These are phyloP conservation scores for Avahi laniger DNA, from an alignment of 2,797 vertebrate species.

Conservation along the genomic window DNA sequence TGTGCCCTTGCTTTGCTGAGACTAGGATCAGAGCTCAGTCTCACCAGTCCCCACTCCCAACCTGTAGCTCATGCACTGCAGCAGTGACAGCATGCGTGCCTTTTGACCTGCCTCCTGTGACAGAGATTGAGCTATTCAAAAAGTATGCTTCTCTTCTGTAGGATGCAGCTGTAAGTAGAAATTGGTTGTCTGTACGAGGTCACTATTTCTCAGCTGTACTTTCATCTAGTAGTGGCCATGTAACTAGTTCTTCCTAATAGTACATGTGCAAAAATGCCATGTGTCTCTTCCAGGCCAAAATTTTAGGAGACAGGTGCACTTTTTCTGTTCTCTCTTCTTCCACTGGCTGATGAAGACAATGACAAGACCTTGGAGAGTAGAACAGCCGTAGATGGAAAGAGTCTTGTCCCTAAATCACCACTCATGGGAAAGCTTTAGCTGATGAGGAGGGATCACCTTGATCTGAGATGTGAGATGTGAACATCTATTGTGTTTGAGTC, in stretches of 20 bases:
- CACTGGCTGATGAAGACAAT: not conserved
- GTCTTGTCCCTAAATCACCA: not conserved
- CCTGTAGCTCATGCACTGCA: not conserved
- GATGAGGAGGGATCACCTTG: not conserved
- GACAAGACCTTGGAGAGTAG: not conserved
- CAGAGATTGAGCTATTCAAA: not conserved
- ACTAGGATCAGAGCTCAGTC: not conserved
- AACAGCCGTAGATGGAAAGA: not conserved
- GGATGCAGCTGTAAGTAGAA: not conserved
- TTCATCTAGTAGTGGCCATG: not conserved
- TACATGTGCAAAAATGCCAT: not conserved
- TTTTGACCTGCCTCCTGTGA: not conserved
- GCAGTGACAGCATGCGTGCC: not conserved
- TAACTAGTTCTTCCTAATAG: not conserved
- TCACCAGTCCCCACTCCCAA: not conserved
- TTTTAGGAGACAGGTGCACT: not conserved
- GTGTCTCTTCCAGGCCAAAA: not conserved
- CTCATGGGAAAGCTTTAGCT: not conserved
- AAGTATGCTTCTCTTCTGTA: not conserved
- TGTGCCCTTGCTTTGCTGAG: not conserved
- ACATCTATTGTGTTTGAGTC: not conserved
- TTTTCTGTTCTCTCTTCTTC: not conserved
- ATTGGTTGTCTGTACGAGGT: not conserved
- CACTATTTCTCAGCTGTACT: not conserved
- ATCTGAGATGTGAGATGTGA: not conserved